Evolutionary conservation across 1,140 invertebrate species (phyloP), one percentile per base, ranked within the genome.

Genomic region (Euura saliciscinereae): DNA sequence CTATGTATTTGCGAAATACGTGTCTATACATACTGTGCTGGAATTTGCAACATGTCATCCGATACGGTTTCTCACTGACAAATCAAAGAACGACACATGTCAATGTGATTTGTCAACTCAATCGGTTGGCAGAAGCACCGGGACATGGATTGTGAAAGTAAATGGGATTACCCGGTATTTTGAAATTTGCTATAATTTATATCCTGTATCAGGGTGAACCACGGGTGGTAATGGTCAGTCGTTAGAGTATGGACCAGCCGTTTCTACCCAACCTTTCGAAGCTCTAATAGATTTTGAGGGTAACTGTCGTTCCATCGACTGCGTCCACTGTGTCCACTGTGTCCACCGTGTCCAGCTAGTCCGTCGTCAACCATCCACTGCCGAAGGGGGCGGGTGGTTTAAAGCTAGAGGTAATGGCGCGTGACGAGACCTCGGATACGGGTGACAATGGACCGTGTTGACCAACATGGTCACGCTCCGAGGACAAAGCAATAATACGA

Each of bases 331-430:
- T 11, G 51, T 59, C 51, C 51, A n/a, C 13, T n/a, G 51, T 28
- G 51, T 59, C 51, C 51, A 4, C 2, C 5, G 51, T 11, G 51
- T 59, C 51, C 51, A 28, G 28, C 28, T 28, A n/a, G 10, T n/a
- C 8, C 51, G 51, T 59, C 51, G 51, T 59, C 51, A 6, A n/a
- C 51, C 51, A n/a, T 59, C 51, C 51, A n/a, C 13, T 59, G 8
- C 51, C 51, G 8, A n/a, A 59, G 13, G 51, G 51, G 51, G 51
- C 51, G 51, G 51, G n/a, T 74, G 71, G n/a, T 85, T 83, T 84
- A 83, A 85, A 86, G 84, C 82, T 82, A 84, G 84, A 85, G 80
- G 80, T 83, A 85, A 86, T 85, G 84, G 83, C 83, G 84, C 84
- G 84, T 86, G 84, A 86, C 84, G 82, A 83, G 83, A 82, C 81